Evolutionary conservation across 2,113 vertebrate genomes (phyloP), one percentile per base, ranked within the genome.

Genomic region (Onychostoma macrolepis): DNA sequence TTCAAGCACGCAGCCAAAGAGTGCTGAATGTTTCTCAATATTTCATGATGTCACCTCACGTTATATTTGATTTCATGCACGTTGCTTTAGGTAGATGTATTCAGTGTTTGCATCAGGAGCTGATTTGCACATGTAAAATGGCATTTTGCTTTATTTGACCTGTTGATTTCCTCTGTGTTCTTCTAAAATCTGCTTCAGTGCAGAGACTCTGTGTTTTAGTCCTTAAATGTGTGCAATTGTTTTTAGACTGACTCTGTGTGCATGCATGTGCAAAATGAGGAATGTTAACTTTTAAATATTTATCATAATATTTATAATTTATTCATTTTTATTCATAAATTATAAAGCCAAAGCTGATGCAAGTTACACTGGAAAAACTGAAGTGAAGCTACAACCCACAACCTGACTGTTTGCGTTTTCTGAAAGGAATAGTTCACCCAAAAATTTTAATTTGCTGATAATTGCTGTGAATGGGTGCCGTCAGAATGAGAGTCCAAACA

Each of bases 51-150:
- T 8, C 13, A 33, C 13, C 13, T 7, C 12, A 30, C 10, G 4
- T 28, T 28, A 6, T 33, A 8, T 67, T 67, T 2, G 6, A 19
- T 33, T 69, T 7, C 28, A 6, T 67, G 4, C 28, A 48, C 12
- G 45, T 48, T 71, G 33, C 69, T 72, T 72, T 38, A 38, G 69
- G 36, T 38, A 19, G 28, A 69, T 9, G 65, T 33, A 19, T 21
- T 15, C 8, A 13, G 45, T 48, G 12, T 48, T 13, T 48, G 13
- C 3, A 48, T 48, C 4, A 3, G 94, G 93, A 71, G 30, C 17
- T 67, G 28, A 67, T 67, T 67, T 93, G 93, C 94, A 91, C 93
- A 95, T 93, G 93, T 92, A 33, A 17, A 69, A 69, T 33, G 65
- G 2, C 7, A 21, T 36, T 69, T 33, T 71, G 67, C 30, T 36